Evolutionary conservation across 1,140 invertebrate species (phyloP).

Genomic region (Leptinotarsa defecta): DNA sequence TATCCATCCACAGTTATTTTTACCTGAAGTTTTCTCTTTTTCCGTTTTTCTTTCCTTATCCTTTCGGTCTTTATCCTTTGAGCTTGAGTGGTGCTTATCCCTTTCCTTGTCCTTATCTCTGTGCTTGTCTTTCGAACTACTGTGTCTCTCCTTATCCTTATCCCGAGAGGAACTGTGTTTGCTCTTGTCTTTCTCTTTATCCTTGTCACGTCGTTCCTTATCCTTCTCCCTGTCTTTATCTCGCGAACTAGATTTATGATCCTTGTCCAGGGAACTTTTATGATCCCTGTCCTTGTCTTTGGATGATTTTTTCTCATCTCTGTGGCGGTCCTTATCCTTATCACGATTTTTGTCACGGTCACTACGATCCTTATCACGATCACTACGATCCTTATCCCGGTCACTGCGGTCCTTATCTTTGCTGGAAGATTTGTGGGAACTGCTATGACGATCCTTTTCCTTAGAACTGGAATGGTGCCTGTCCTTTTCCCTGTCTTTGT

Average conservation of each 20-base stretch:
- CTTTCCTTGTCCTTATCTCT: conserved; percentile 56
- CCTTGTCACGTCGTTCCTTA: conserved; percentile 57
- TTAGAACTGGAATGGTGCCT: conserved; percentile 52
- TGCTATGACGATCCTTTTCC: conserved; percentile 47
- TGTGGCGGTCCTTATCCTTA: conserved; percentile 41
- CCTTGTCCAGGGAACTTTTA: conserved; percentile 53
- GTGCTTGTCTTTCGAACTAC: conserved; percentile 56
- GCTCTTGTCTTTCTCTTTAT: conserved; percentile 62
- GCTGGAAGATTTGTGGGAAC: conserved; percentile 67
- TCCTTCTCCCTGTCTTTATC: conserved; percentile 44
- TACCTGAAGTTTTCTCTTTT: conserved; percentile 40
- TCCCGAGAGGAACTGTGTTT: conserved; percentile 54
- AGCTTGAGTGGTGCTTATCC: conserved; percentile 47
- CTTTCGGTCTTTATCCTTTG: conserved; percentile 61
- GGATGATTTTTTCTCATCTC: conserved; percentile 58
- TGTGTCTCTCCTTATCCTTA: conserved; percentile 68
- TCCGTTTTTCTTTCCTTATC: conserved; percentile 43
- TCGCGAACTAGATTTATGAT: conserved; percentile 55
- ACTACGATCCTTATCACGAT: conserved; percentile 48
- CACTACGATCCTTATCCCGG: conserved; percentile 54
- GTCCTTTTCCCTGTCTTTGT: conserved; percentile 55
- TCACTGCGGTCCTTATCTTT: conserved; percentile 59
- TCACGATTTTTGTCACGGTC: conserved; percentile 56
- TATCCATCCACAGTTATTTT: neutral
- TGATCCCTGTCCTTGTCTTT: conserved; percentile 55